Base-by-base conservation (phyloP, 1,140 invertebrate species). In the Teleogryllus occipitalis region DNA sequence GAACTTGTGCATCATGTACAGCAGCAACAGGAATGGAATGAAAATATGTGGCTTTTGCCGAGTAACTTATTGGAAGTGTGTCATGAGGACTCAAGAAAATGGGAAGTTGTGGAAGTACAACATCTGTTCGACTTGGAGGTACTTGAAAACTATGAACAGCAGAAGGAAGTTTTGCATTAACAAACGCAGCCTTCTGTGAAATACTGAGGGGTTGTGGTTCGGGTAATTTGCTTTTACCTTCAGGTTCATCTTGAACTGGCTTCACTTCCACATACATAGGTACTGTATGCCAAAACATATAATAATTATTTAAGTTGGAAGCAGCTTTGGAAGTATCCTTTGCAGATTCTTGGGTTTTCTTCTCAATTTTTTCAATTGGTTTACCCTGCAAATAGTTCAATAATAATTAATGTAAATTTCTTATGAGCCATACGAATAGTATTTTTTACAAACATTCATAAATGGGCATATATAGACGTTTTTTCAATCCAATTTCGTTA, bases 1-100 rank as follows among this genome's bases (percentile, higher is more conserved):
- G 80, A 8, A 85, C 82, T 80, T 85, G 84, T 8, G 80, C n/a
- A 77, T 85, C 83, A 75, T 85, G 84, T 22, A 83, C 81, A 10
- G 84, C 84, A 22, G 83, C 80, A 15, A 83, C 80, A 22, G 84
- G 84, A 8, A 83, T 82, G 7, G 83, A 83, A 27, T 83, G 83
- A 7, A 82, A 79, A 12, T 79, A 47, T 8, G 78, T 47, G 15
- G 82, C 82, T 39, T 81, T 78, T 48, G 80, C 72, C 22, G 81
- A 79, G 75, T 81, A 78, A 27, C 47, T 78, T 47, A 65, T 10
- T 47, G 49, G 46, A 10, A 47, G 39, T 22, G 46, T 65, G 10
- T 47, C 46, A 22, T 75, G 74, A 47, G 21, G 74, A 47, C 10
- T 75, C 74, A 27, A 14, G 74, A 75, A 75, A 12, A 47, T 75